phyloP scores from a whole-genome alignment of 2,888 invertebrate species.

The Drosophila testacea region DNA sequence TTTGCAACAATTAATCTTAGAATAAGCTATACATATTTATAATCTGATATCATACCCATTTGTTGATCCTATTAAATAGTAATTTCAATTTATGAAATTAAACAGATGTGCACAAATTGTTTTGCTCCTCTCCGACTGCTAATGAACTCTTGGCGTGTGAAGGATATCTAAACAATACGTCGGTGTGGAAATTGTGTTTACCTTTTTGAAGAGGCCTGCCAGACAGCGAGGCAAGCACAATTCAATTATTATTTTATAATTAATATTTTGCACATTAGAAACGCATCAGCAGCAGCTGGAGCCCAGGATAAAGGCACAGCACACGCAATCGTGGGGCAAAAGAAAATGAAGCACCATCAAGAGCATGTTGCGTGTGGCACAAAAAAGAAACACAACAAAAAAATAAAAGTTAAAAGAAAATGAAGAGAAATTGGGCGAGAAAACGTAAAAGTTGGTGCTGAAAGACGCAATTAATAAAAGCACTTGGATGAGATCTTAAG shows the following conservation, averaged over 20 bases:
- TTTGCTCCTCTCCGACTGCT: slow-evolving; percentile 29
- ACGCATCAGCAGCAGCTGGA: slow-evolving; percentile 76
- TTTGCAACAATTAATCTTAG: slow-evolving; percentile 26
- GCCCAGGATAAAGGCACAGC: slow-evolving; percentile 32
- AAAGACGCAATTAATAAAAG: slow-evolving; percentile 65
- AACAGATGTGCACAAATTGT: slow-evolving; percentile 55
- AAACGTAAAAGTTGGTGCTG: slow-evolving; percentile 40
- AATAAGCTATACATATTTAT: slow-evolving; percentile 11
- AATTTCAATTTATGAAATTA: slow-evolving; percentile 56
- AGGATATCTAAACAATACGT: slow-evolving; percentile 55
- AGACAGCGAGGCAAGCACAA: slow-evolving; percentile 57
- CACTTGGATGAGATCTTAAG: slow-evolving; percentile 18
- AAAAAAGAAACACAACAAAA: slow-evolving; percentile 18
- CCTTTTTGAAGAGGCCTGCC: slow-evolving; percentile 66
- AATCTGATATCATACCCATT: slow-evolving; percentile 28
- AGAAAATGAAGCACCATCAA: slow-evolving; percentile 22
- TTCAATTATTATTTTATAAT: slow-evolving; percentile 81
- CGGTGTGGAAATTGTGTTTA: slow-evolving; percentile 31
- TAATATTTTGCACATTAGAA: slow-evolving; percentile 80
- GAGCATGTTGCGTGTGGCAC: slow-evolving; percentile 61
- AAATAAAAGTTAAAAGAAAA: slow-evolving; percentile 24
- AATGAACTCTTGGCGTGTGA: slow-evolving; percentile 75
- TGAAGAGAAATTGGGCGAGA: slow-evolving; percentile 65
- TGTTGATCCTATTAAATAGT: slow-evolving; percentile 60
- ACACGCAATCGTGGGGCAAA: slow-evolving; percentile 52